A percentile compares a stretch with the other conserved stretches of the same genome.
These are phyloP conservation scores for Leptopilina clavipes DNA, from an alignment of 1,140 invertebrate species.

Conservation along the genomic window DNA sequence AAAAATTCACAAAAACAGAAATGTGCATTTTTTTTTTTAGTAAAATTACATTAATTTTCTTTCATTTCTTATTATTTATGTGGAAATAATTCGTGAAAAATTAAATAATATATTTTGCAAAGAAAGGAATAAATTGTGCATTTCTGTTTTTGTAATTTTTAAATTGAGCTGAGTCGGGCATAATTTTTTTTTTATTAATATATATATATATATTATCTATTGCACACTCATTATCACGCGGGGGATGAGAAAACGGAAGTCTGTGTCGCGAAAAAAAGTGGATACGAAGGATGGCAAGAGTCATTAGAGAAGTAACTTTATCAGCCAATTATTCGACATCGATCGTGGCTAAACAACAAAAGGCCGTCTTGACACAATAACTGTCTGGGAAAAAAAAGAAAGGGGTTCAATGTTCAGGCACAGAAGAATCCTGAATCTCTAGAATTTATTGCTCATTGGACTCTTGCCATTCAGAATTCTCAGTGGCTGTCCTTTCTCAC, in stretches of 20 bases:
- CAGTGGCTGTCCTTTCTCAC: conserved; percentile 17
- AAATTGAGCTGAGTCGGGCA: neutral
- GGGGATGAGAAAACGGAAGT: conserved; percentile 27
- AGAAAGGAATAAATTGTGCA: no score
- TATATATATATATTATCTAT: neutral
- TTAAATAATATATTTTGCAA: no score
- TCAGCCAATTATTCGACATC: conserved; percentile 56
- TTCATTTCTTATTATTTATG: no score
- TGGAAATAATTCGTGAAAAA: no score
- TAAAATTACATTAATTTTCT: no score
- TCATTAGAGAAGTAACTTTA: conserved; percentile 56
- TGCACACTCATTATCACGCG: conserved; percentile 25
- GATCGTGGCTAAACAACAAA: conserved; percentile 47
- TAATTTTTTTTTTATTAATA: neutral
- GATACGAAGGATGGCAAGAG: conserved; percentile 46
- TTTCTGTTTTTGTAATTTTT: conserved; percentile 4
- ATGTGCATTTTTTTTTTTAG: neutral
- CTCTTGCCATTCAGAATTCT: conserved; percentile 9
- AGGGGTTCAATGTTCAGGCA: conserved; percentile 39
- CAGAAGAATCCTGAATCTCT: conserved; percentile 7
- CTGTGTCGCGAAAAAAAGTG: conserved; percentile 6
- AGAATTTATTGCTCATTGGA: neutral
- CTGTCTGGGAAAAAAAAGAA: neutral
- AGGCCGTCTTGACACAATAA: conserved; percentile 52
- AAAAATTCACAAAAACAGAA: neutral